These are phyloP conservation scores for Folsomia candida DNA, from an alignment of 2,888 invertebrate species.

Conservation along the genomic window DNA sequence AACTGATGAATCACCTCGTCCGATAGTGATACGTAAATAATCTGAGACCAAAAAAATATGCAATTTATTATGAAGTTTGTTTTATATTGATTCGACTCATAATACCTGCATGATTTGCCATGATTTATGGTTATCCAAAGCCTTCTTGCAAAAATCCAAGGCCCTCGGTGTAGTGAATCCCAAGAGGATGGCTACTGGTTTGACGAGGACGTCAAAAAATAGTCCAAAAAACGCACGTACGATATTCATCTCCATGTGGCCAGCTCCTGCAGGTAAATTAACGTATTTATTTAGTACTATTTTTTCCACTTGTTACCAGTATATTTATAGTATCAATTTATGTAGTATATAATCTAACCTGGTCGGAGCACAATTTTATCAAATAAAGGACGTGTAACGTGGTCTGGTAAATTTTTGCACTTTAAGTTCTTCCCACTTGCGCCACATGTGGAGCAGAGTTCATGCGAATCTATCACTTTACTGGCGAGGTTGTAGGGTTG, in stretches of 20 bases:
- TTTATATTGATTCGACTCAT: not conserved
- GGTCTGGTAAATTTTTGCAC: not conserved
- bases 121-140: not conserved
- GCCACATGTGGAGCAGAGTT: not conserved
- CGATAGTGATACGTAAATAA: not conserved
- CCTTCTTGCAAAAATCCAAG: not conserved
- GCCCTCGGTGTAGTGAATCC: not conserved
- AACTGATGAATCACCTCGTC: not conserved
- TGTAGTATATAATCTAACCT: not conserved
- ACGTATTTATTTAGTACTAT: no score
- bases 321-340: no score
- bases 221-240: not conserved
- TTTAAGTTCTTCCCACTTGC: not conserved
- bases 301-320: no score
- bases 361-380: not conserved
- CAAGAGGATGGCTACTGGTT: not conserved
- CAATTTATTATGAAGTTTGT: not conserved
- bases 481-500: not conserved
- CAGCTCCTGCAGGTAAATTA: not conserved
- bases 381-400: not conserved
- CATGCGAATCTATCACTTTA: not conserved
- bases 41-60: not conserved
- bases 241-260: not conserved
- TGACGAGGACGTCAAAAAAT: not conserved
- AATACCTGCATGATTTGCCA: constrained; percentile 3